Conservation (phyloP, 2,797 vertebrate species). For the Pseudochromis fuscus region DNA sequence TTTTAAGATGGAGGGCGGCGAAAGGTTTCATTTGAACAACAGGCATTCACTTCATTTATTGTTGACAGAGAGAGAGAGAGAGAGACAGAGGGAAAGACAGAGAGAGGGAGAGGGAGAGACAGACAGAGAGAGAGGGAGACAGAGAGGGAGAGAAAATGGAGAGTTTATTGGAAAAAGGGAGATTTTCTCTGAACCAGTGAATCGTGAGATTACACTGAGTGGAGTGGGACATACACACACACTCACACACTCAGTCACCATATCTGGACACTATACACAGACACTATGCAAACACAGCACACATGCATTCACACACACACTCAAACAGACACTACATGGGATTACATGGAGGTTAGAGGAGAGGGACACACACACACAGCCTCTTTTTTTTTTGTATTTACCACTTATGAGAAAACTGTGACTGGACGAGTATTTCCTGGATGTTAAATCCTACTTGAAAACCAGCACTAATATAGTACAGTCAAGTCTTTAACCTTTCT, state of each 20-base stretch:
- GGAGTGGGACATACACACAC: slow-evolving; percentile 59
- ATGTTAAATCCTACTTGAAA: slow-evolving; percentile 19
- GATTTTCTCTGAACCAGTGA: slow-evolving; percentile 87
- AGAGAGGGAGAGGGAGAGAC: slow-evolving; percentile 20
- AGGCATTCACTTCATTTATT: slow-evolving; percentile 71
- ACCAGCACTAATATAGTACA: slow-evolving; percentile 11
- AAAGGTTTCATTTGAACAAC: slow-evolving; percentile 68
- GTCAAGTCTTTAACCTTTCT: not conserved
- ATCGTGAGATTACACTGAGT: slow-evolving; percentile 85
- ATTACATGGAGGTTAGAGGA: slow-evolving; percentile 35
- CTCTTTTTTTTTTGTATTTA: slow-evolving; percentile 1
- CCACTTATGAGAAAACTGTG: slow-evolving; percentile 10
- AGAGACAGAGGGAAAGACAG: not conserved
- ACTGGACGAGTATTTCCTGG: slow-evolving; percentile 16
- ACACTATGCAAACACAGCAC: slow-evolving; percentile 32
- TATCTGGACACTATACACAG: slow-evolving; percentile 33
- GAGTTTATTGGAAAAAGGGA: slow-evolving; percentile 82
- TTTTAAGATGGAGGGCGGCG: slow-evolving; percentile 45
- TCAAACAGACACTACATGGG: slow-evolving; percentile 31
- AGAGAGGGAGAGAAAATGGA: slow-evolving; percentile 48
- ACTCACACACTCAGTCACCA: slow-evolving; percentile 11
- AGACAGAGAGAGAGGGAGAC: slow-evolving; percentile 35
- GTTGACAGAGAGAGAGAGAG: slow-evolving; percentile 50
- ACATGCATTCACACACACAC: slow-evolving; percentile 20
- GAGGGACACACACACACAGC: not conserved